Evolutionary conservation across 1,140 invertebrate species (phyloP).

Genomic region (Nephila pilipes): DNA sequence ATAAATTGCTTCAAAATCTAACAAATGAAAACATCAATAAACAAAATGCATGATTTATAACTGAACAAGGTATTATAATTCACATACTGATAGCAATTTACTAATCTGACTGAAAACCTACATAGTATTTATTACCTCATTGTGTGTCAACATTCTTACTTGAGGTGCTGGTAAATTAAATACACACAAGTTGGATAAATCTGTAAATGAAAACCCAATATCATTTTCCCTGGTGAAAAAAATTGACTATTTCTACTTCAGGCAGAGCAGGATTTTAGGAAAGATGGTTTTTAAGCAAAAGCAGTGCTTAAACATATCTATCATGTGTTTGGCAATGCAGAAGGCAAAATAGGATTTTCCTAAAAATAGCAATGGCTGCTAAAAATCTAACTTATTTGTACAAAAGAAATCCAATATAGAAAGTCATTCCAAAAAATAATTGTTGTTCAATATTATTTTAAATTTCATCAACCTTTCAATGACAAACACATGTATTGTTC

Average conservation of each 20-base stretch:
- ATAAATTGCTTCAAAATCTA: no score
- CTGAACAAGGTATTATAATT: no score
- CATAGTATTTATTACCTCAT: slow-evolving; percentile 3
- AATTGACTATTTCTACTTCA: not conserved
- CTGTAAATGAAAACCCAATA: slow-evolving; percentile 29
- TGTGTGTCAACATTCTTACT: not conserved
- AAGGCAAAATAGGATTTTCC: not conserved
- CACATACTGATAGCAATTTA: no score
- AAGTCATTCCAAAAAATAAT: no score
- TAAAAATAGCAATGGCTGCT: not conserved
- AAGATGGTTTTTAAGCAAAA: slow-evolving; percentile 1
- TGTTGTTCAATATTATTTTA: no score
- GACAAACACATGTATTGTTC: no score
- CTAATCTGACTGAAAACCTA: not conserved
- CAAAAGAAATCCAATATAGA: not conserved
- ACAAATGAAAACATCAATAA: no score
- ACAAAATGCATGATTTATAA: no score
- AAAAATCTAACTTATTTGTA: not conserved
- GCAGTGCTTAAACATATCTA: not conserved
- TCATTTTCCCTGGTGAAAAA: not conserved
- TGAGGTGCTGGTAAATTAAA: not conserved
- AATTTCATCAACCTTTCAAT: no score
- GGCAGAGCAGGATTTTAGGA: not conserved
- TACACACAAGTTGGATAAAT: slow-evolving; percentile 38
- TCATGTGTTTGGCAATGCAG: not conserved